Evolutionary conservation across 2,113 vertebrate genomes (phyloP).

Genomic region (Sebastes fasciatus): DNA sequence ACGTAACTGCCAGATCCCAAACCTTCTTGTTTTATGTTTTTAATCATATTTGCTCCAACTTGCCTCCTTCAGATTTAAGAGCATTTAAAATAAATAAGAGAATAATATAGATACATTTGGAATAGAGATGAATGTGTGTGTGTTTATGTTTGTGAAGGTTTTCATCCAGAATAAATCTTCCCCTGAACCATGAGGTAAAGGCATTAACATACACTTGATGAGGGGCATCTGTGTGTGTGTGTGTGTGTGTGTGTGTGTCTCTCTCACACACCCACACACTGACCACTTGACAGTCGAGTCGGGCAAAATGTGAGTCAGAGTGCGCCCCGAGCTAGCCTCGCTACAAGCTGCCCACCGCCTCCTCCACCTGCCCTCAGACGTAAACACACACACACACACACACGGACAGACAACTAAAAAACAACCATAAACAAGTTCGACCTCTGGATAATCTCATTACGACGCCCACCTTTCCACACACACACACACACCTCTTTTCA

Average conservation of each 20-base stretch:
- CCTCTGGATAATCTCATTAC: slow-evolving; percentile 10
- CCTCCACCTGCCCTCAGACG: slow-evolving; percentile 42
- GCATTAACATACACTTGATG: slow-evolving; percentile 71
- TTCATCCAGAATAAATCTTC: slow-evolving; percentile 70
- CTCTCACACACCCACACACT: slow-evolving; percentile 33
- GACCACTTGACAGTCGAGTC: slow-evolving; percentile 61
- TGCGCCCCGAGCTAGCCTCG: slow-evolving; percentile 32
- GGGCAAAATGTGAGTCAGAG: slow-evolving; percentile 63
- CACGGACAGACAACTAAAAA: neutral
- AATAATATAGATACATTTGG: neutral
- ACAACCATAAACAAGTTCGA: neutral
- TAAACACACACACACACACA: slow-evolving; percentile 17
- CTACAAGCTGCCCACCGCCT: slow-evolving; percentile 31
- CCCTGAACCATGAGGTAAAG: slow-evolving; percentile 70
- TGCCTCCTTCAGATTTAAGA: too few species aligned
- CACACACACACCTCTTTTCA: slow-evolving; percentile 15
- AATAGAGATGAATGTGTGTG: neutral
- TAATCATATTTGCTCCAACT: too few species aligned
- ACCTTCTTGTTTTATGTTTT: too few species aligned
- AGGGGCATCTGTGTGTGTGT: slow-evolving; percentile 23
- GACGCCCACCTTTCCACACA: neutral
- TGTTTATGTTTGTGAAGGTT: slow-evolving; percentile 39
- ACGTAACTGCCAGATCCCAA: too few species aligned
- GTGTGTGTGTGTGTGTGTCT: slow-evolving; percentile 9
- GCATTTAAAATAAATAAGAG: neutral